These are phyloP conservation scores for Megamerina dolium DNA, from an alignment of 2,888 invertebrate species.

Conservation along the genomic window DNA sequence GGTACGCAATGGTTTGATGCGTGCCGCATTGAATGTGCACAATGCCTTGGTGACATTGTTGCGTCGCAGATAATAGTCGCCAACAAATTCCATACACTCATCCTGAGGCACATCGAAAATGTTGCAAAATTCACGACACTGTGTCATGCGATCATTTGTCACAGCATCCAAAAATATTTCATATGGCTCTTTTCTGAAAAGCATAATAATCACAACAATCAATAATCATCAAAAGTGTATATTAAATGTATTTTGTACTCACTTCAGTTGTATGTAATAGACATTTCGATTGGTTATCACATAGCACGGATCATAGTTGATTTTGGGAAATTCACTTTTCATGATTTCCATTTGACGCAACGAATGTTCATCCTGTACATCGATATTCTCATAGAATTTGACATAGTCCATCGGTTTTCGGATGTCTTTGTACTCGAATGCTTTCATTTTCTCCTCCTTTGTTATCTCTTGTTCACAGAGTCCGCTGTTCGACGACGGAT, in stretches of 20 bases:
- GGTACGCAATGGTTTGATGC: slow-evolving; percentile 51
- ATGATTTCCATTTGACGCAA: slow-evolving; percentile 45
- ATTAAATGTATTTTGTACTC: slow-evolving; percentile 12
- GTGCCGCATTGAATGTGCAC: slow-evolving; percentile 72
- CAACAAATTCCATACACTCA: slow-evolving; percentile 65
- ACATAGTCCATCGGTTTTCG: slow-evolving; percentile 44
- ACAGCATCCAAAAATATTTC: slow-evolving; percentile 46
- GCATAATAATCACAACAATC: not conserved
- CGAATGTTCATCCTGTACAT: slow-evolving; percentile 36
- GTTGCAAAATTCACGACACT: slow-evolving; percentile 49
- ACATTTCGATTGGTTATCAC: slow-evolving; percentile 48
- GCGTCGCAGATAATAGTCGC: slow-evolving; percentile 71
- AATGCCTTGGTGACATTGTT: slow-evolving; percentile 71
- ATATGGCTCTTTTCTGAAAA: slow-evolving; percentile 42
- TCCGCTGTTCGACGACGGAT: slow-evolving; percentile 26
- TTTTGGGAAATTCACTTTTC: slow-evolving; percentile 45
- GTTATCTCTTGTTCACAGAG: slow-evolving; percentile 25
- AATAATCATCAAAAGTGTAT: not conserved
- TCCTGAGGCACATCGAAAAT: slow-evolving; percentile 47
- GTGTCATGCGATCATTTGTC: slow-evolving; percentile 38
- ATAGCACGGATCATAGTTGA: slow-evolving; percentile 48
- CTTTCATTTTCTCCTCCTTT: slow-evolving; percentile 42
- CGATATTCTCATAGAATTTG: slow-evolving; percentile 38
- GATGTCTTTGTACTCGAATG: slow-evolving; percentile 39
- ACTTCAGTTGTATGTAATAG: slow-evolving; percentile 46